phyloP scores from a whole-genome alignment of 2,797 vertebrate species.

The Podarcis siculus region DNA sequence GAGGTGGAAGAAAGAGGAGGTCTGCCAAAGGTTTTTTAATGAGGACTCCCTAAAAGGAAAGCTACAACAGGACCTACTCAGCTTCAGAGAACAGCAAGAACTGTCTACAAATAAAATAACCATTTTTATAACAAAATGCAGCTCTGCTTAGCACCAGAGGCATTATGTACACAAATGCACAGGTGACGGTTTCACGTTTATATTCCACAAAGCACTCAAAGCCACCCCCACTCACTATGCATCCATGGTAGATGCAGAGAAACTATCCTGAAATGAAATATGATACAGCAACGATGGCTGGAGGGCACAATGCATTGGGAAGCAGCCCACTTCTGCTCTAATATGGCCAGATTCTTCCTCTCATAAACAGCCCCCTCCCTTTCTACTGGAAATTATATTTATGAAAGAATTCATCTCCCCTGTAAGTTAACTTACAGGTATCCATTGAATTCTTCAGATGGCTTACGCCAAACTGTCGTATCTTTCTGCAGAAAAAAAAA shows the following conservation, averaged over 20 bases:
- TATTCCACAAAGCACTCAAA: not conserved
- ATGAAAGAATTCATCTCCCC: not conserved
- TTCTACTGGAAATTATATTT: not conserved
- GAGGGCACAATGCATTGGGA: not conserved
- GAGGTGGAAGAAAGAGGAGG: not conserved
- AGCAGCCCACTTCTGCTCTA: not conserved
- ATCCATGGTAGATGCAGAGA: no score
- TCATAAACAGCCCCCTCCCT: not conserved
- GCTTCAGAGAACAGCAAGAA: not conserved
- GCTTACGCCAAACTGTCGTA: constrained; percentile 85
- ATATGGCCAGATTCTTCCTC: not conserved
- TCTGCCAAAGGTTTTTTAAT: not conserved
- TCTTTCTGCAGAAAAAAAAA: constrained; percentile 80
- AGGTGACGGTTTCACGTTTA: not conserved
- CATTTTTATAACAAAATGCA: not conserved
- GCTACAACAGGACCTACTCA: not conserved
- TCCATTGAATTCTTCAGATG: constrained; percentile 85
- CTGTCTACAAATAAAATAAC: not conserved
- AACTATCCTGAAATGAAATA: not conserved
- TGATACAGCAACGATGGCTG: not conserved
- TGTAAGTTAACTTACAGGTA: constrained; percentile 83
- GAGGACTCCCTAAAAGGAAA: not conserved
- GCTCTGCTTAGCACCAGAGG: not conserved
- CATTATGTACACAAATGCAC: not conserved
- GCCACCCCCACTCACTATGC: no score